Percentiles rank a stretch among this genome's conserved stretches.
Evolutionary conservation across 2,113 vertebrate genomes (phyloP).

Genomic region (Oostethus manadensis): DNA sequence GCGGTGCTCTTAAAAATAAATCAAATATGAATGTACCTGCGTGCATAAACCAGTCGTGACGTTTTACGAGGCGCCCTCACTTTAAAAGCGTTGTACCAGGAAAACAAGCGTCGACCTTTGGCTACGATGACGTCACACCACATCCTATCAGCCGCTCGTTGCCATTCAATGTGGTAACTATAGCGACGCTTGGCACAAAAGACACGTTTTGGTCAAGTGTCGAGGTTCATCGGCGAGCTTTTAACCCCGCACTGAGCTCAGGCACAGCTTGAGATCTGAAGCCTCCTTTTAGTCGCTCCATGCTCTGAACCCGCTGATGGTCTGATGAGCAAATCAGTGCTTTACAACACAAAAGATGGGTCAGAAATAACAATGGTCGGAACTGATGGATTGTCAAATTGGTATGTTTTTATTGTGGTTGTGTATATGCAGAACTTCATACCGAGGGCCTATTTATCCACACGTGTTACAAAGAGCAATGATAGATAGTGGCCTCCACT

Average conservation of each 20-base stretch:
- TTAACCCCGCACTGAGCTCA: constrained; percentile 32
- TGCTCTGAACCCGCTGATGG: constrained; percentile 14
- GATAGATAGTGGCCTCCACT: not conserved
- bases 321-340: not conserved
- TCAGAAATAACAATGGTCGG: too few relatives aligned
- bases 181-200: constrained; percentile 25
- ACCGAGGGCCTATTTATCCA: too few relatives aligned
- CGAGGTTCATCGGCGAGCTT: constrained; percentile 28
- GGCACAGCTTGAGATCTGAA: constrained; percentile 28
- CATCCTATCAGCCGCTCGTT: constrained; percentile 13
- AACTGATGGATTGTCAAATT: too few relatives aligned
- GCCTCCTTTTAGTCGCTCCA: constrained; percentile 13
- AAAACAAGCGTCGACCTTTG: constrained; percentile 11
- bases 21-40: constrained; percentile 3
- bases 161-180: constrained; percentile 30
- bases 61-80: constrained; percentile 1
- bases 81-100: constrained; percentile 7
- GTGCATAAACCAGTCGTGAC: not conserved
- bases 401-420: too few relatives aligned
- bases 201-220: constrained; percentile 26
- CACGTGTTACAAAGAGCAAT: too few relatives aligned
- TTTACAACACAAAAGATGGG: too few relatives aligned
- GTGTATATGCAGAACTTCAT: too few relatives aligned
- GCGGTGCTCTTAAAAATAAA: not conserved
- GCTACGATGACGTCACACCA: constrained; percentile 2